Conservation (phyloP, 2,797 vertebrate genomes). For the Aldrovandia affinis region DNA sequence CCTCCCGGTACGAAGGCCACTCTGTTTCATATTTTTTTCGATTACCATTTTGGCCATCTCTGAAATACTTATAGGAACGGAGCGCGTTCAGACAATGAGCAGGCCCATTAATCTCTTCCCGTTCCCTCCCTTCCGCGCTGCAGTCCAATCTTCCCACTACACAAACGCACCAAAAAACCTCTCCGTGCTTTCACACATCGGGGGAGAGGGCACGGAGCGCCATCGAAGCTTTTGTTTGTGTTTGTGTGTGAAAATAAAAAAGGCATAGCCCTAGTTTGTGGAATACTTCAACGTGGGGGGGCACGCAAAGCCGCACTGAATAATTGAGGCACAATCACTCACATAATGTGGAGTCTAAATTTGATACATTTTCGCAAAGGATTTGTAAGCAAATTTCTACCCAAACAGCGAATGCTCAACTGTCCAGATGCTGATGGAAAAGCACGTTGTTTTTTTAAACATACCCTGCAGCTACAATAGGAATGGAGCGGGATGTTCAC, state of each 20-base stretch:
- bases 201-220: slow-evolving; percentile 39
- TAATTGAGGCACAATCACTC: neutral
- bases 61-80: slow-evolving; percentile 63
- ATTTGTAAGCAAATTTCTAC: neutral
- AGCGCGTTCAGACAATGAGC: slow-evolving; percentile 72
- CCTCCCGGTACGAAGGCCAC: slow-evolving; percentile 81
- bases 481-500: neutral
- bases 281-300: neutral
- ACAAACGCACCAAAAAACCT: slow-evolving; percentile 36
- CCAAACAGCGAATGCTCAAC: neutral
- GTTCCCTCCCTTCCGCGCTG: slow-evolving; percentile 48
- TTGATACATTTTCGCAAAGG: neutral
- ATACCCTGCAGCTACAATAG: neutral
- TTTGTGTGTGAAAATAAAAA: too few relatives aligned
- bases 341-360: too few relatives aligned
- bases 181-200: slow-evolving; percentile 43
- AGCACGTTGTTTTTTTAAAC: slow-evolving; percentile 7
- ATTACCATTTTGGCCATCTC: slow-evolving; percentile 77
- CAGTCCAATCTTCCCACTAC: slow-evolving; percentile 54
- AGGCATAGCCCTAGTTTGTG: neutral
- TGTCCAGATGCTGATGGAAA: neutral
- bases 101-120: slow-evolving; percentile 77
- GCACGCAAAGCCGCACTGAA: neutral
- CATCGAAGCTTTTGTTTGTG: slow-evolving; percentile 52
- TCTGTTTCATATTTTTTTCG: slow-evolving; percentile 78